Evolutionary conservation across 2,113 vertebrate species (phyloP).

Genomic region (Calypte anna): DNA sequence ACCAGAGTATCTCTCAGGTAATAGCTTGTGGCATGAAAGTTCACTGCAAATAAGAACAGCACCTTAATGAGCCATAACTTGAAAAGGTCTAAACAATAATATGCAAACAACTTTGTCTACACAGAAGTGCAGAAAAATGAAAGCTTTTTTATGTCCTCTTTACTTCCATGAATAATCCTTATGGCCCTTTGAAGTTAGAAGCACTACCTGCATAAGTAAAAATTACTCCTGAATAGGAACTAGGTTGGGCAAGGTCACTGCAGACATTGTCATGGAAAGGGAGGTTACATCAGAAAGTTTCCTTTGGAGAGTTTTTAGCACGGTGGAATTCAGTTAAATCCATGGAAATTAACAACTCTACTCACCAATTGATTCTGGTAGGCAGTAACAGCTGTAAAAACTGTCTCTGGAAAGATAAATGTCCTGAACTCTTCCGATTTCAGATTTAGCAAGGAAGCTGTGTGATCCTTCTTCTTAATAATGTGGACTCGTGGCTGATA

Average conservation of each 20-base stretch:
- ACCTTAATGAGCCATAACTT: slow-evolving; percentile 29
- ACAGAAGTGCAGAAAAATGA: background rate
- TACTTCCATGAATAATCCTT: background rate
- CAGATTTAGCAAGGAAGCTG: slow-evolving; percentile 94
- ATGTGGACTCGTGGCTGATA: slow-evolving; percentile 98
- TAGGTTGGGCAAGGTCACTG: background rate
- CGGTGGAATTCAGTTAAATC: background rate
- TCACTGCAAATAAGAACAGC: background rate
- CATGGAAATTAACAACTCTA: background rate
- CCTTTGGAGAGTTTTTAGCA: background rate
- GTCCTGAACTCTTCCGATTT: slow-evolving; percentile 98
- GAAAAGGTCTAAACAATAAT: slow-evolving; percentile 19
- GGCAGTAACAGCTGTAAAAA: slow-evolving; percentile 97
- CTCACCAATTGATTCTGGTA: slow-evolving; percentile 99
- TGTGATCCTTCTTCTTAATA: slow-evolving; percentile 99
- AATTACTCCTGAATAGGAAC: background rate
- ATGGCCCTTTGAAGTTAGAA: background rate
- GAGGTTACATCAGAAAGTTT: background rate
- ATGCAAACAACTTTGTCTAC: background rate
- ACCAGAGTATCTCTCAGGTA: background rate
- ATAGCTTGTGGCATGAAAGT: background rate
- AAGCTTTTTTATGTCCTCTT: background rate
- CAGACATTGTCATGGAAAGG: background rate
- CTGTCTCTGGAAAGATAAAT: slow-evolving; percentile 95
- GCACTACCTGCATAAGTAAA: background rate